phyloP scores from a whole-genome alignment of 2,888 invertebrate species.

The Drosophila mulleri region DNA sequence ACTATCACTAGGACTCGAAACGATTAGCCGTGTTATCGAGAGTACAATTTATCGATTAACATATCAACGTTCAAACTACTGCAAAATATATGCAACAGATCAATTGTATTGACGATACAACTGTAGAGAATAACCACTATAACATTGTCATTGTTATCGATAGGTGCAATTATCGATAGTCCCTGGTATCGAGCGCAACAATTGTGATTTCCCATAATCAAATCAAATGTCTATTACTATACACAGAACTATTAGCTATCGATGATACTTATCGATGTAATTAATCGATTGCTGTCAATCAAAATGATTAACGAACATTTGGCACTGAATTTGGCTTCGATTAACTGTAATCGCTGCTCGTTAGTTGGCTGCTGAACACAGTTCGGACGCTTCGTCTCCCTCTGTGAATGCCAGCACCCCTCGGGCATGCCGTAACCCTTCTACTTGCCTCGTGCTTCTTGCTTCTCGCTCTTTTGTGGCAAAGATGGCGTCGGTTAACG shows the following conservation, averaged over 20 bases:
- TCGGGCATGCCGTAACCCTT: not conserved
- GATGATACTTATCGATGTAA: not conserved
- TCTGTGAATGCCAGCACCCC: not conserved
- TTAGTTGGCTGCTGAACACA: not conserved
- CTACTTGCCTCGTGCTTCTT: not conserved
- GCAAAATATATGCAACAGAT: not conserved
- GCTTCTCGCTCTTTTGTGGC: slow-evolving; percentile 12
- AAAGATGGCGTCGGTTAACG: slow-evolving; percentile 36
- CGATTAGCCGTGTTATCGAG: not conserved
- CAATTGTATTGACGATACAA: not conserved
- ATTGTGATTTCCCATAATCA: not conserved
- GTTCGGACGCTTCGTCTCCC: not conserved
- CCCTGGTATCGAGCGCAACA: not conserved
- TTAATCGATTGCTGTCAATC: not conserved
- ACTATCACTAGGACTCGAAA: not conserved
- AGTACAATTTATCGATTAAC: not conserved
- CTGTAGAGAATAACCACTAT: not conserved
- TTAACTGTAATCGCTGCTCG: too few species aligned
- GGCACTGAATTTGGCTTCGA: too few species aligned
- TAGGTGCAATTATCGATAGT: not conserved
- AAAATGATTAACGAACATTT: not conserved
- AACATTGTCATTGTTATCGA: not conserved
- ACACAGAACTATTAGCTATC: too few species aligned
- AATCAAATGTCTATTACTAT: too few species aligned
- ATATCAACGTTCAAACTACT: not conserved